phyloP scores from a whole-genome alignment of 2,113 vertebrate species.

The Sterrhoptilus dennistouni region DNA sequence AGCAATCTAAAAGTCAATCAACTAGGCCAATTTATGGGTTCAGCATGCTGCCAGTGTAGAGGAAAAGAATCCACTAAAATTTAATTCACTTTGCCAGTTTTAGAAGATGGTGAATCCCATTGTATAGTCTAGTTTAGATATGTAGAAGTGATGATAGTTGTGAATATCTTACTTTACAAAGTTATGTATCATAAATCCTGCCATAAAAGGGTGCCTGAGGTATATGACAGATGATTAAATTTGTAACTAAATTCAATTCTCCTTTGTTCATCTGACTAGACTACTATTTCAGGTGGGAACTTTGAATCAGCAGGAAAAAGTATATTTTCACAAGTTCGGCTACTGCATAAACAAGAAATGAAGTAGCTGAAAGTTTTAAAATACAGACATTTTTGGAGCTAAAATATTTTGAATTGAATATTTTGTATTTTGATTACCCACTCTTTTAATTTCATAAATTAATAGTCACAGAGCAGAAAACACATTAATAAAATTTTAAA shows the following conservation, averaged over 20 bases:
- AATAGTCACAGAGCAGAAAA: not conserved
- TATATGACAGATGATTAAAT: not conserved
- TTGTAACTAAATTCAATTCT: not conserved
- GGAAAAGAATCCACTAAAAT: not conserved
- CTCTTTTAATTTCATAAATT: not conserved
- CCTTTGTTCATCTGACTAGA: not conserved
- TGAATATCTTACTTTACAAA: not conserved
- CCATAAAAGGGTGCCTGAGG: not conserved
- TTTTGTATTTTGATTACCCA: not conserved
- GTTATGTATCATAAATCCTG: fast-evolving
- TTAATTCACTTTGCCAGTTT: not conserved
- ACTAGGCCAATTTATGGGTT: not conserved
- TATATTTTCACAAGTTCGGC: not conserved
- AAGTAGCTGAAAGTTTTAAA: not conserved
- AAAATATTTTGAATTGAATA: not conserved
- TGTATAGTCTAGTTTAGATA: not conserved
- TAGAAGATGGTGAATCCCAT: not conserved
- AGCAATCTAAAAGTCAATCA: not conserved
- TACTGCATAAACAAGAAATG: not conserved
- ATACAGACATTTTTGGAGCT: not conserved
- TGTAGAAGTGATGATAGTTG: not conserved
- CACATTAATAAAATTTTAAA: not conserved
- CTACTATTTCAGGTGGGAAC: not conserved
- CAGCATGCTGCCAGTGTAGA: not conserved
- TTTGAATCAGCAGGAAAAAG: not conserved